Percentiles rank a stretch among this genome's conserved stretches.
These are phyloP conservation scores for Embidobia sp. DNA, from an alignment of 2,888 invertebrate genomes.

Conservation along the genomic window DNA sequence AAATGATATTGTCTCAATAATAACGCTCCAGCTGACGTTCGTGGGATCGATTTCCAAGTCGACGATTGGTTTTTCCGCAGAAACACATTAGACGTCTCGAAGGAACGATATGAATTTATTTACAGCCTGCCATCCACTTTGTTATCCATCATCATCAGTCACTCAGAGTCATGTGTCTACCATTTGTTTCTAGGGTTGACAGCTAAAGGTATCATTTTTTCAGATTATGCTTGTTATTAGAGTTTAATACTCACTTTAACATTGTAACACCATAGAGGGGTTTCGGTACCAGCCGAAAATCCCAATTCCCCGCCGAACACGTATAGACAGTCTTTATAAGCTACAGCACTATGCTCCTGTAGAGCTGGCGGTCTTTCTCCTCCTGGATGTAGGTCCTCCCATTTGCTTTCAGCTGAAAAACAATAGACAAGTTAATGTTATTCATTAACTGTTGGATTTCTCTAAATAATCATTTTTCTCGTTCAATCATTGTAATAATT, in stretches of 20 bases:
- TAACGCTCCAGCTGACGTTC: slow-evolving; percentile 5
- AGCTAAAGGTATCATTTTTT: slow-evolving; percentile 5
- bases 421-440: slow-evolving; percentile 4
- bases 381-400: slow-evolving; percentile 88
- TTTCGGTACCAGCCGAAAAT: slow-evolving; percentile 88
- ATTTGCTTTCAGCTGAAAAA: slow-evolving; percentile 86
- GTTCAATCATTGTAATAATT: too few species aligned
- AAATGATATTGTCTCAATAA: slow-evolving; percentile 4
- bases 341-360: slow-evolving; percentile 93
- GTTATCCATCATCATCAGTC: slow-evolving; percentile 14
- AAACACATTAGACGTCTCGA: neutral
- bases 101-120: neutral
- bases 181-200: neutral
- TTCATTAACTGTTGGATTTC: too few species aligned
- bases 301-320: slow-evolving; percentile 94
- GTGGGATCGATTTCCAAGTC: neutral
- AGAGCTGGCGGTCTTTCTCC: slow-evolving; percentile 90
- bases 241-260: slow-evolving; percentile 83
- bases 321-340: slow-evolving; percentile 88
- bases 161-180: neutral
- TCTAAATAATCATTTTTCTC: too few species aligned
- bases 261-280: slow-evolving; percentile 92
- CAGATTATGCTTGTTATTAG: slow-evolving; percentile 1
- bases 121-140: neutral
- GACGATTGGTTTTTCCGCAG: neutral